Conservation (phyloP, 2,888 invertebrate genomes). For the Dioctria linearis region DNA sequence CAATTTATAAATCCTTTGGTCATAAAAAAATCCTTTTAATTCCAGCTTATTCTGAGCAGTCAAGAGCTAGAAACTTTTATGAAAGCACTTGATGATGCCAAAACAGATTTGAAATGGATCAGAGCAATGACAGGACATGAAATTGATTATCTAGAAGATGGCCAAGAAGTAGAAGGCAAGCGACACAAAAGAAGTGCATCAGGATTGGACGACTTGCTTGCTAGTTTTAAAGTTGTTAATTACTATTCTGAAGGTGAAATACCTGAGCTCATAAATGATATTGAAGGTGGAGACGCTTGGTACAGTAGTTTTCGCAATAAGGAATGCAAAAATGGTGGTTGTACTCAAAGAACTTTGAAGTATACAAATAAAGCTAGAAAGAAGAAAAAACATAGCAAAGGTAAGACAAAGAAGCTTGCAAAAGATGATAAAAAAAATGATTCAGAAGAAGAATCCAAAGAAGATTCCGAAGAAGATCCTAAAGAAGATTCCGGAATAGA, state of each 20-base stretch:
- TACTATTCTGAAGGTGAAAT: slow-evolving; percentile 6
- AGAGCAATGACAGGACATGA: slow-evolving; percentile 37
- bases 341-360: slow-evolving; percentile 9
- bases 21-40: background rate
- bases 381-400: slow-evolving; percentile 7
- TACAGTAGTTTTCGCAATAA: slow-evolving; percentile 57
- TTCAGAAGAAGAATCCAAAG: background rate
- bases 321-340: slow-evolving; percentile 56
- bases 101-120: slow-evolving; percentile 53
- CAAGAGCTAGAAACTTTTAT: slow-evolving; percentile 49
- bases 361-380: background rate
- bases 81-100: slow-evolving; percentile 31
- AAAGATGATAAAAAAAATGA: background rate
- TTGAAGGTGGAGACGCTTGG: slow-evolving; percentile 57
- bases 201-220: slow-evolving; percentile 27
- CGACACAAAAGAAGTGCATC: background rate
- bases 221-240: slow-evolving; percentile 40
- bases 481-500: background rate
- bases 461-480: background rate
- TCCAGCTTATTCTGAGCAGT: slow-evolving; percentile 20
- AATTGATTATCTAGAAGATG: background rate
- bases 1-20: too few relatives aligned
- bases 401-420: background rate
- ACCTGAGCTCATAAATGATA: slow-evolving; percentile 5
- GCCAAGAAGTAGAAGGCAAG: too few relatives aligned